phyloP scores from a whole-genome alignment of 2,888 invertebrate genomes.

The Luperina testacea region DNA sequence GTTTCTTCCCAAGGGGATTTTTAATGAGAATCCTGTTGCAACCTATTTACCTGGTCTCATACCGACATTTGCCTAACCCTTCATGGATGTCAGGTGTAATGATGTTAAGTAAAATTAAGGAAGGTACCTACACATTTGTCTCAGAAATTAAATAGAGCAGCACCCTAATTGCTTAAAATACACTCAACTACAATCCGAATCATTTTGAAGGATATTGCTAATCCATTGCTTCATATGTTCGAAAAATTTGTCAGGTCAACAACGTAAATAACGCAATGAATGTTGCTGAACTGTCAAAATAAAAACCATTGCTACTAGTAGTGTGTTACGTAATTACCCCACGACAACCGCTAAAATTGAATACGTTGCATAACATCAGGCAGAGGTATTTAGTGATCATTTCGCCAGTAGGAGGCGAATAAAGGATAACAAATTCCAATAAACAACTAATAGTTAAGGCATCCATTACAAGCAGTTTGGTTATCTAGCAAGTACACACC shows the following conservation, averaged over 20 bases:
- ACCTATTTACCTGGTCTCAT: no score
- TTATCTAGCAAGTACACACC: conserved; percentile 47
- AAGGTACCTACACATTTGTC: neutral
- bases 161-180: neutral
- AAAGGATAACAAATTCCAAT: conserved; percentile 19
- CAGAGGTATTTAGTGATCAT: neutral
- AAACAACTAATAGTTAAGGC: conserved; percentile 42
- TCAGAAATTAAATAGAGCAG: neutral
- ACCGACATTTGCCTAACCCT: no score
- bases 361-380: neutral
- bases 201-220: neutral
- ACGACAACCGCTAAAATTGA: neutral
- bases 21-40: neutral
- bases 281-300: neutral
- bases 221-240: neutral
- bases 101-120: no score
- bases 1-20: neutral
- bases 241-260: neutral
- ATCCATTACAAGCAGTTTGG: conserved; percentile 61
- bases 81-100: no score
- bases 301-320: neutral
- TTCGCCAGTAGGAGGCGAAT: neutral
- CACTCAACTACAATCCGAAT: neutral
- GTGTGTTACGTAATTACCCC: neutral
- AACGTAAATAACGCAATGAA: neutral